A percentile compares a stretch with the other conserved stretches of the same genome.
phyloP scores from a whole-genome alignment of 1,140 invertebrate genomes.

The Pentalonia nigronervosa region DNA sequence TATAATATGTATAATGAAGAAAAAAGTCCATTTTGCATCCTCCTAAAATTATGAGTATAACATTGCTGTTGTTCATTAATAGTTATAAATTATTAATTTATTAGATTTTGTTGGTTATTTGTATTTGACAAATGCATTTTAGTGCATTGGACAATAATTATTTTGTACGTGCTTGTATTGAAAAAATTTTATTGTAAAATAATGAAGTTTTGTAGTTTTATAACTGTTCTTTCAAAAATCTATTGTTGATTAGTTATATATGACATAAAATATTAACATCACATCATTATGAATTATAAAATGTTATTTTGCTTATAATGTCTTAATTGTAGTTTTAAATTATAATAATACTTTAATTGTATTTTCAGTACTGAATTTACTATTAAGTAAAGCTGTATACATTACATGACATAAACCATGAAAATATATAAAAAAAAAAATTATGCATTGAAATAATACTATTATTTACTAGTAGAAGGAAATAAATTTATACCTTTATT shows the following conservation, averaged over 20 bases:
- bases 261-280: slow-evolving; percentile 13
- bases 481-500: neutral
- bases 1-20: neutral
- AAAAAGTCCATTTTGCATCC: neutral
- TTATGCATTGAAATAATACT: neutral
- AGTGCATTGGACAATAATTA: slow-evolving; percentile 28
- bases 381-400: neutral
- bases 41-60: neutral
- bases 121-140: slow-evolving; percentile 31
- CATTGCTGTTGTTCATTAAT: slow-evolving; percentile 37
- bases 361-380: neutral
- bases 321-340: neutral
- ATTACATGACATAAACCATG: neutral
- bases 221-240: neutral
- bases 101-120: slow-evolving; percentile 28
- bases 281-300: slow-evolving; percentile 8
- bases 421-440: neutral
- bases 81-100: slow-evolving; percentile 26
- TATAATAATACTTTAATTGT: neutral
- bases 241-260: slow-evolving; percentile 40
- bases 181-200: slow-evolving; percentile 39
- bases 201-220: neutral
- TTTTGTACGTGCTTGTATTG: slow-evolving; percentile 10
- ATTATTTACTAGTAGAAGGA: neutral
- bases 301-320: neutral